Conservation (phyloP, 1,140 invertebrate species). For the Trichonephila clavata region DNA sequence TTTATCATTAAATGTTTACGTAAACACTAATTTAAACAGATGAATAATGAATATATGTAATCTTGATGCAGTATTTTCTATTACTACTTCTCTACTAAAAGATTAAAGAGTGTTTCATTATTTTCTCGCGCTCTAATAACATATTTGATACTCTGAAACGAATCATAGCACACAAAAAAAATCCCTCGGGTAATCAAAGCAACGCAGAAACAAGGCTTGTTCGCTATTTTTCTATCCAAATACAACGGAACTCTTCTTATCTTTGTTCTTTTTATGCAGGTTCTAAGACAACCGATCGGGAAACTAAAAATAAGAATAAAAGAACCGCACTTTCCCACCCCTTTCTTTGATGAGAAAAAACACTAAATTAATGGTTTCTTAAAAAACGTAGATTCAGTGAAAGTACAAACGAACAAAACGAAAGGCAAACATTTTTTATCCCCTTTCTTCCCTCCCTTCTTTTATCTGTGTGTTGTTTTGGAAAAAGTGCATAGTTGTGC, state of each 20-base stretch:
- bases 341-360: constrained; percentile 9
- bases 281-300: constrained; percentile 8
- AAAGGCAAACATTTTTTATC: constrained; percentile 23
- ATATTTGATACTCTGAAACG: constrained; percentile 36
- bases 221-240: neutral
- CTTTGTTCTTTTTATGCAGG: constrained; percentile 3
- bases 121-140: neutral
- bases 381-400: constrained; percentile 10
- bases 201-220: constrained; percentile 19
- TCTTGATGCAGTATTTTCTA: too few species aligned
- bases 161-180: neutral
- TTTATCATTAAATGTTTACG: too few species aligned
- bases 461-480: neutral
- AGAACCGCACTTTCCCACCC: constrained; percentile 17
- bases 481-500: constrained; percentile 4
- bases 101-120: constrained; percentile 19
- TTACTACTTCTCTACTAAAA: neutral
- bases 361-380: constrained; percentile 38
- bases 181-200: constrained; percentile 32
- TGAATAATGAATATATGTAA: too few species aligned
- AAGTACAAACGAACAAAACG: constrained; percentile 25
- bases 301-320: neutral
- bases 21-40: too few species aligned
- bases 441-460: neutral
- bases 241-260: neutral